phyloP scores from a whole-genome alignment of 2,888 invertebrate genomes.

The Chydorus sphaericus region DNA sequence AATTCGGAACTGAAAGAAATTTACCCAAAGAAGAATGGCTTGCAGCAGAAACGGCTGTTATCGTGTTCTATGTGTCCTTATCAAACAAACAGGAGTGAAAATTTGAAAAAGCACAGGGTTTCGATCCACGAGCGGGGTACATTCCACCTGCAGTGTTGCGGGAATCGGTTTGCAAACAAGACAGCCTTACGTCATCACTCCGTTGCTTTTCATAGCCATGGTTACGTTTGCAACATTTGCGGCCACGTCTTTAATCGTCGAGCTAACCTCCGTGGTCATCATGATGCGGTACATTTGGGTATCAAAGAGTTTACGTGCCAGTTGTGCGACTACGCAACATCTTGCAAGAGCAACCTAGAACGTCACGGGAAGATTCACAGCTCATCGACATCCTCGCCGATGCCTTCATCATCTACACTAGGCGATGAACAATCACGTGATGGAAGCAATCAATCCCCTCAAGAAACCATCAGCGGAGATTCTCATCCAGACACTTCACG shows the following conservation, averaged over 20 bases:
- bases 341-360: conserved; percentile 32
- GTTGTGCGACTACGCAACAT: conserved; percentile 31
- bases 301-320: conserved; percentile 30
- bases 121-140: conserved; percentile 29
- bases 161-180: conserved; percentile 27
- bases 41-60: conserved; percentile 5
- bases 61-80: conserved; percentile 9
- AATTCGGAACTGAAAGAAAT: not conserved
- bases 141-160: conserved; percentile 28
- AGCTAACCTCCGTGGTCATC: conserved; percentile 30
- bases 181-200: conserved; percentile 30
- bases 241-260: conserved; percentile 30
- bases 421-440: no score
- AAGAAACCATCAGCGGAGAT: not conserved
- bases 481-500: not conserved
- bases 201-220: conserved; percentile 27
- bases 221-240: conserved; percentile 30
- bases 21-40: not conserved
- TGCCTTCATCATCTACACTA: not conserved
- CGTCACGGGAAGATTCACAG: conserved; percentile 25
- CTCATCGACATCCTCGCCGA: not conserved
- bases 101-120: conserved; percentile 29
- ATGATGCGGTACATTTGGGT: conserved; percentile 32
- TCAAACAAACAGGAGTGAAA: conserved; percentile 18
- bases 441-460: not conserved